Percentiles rank a stretch among this genome's conserved stretches.
Evolutionary conservation across 1,140 invertebrate genomes (phyloP).

Genomic region (Drosophila lacteicornis): DNA sequence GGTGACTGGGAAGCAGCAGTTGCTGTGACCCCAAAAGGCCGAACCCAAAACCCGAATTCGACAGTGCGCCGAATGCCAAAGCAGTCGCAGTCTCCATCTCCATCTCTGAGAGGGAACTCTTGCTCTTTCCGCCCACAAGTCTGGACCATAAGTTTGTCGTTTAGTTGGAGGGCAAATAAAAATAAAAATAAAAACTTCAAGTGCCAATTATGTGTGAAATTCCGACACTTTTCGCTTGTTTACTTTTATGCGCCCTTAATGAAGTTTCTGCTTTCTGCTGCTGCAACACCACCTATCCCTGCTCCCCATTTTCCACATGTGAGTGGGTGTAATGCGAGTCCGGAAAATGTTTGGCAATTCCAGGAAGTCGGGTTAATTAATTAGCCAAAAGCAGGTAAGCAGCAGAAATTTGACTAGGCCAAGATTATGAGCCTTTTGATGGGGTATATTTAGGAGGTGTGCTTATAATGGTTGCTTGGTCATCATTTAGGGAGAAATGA

Average conservation of each 20-base stretch:
- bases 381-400: slow-evolving; percentile 12
- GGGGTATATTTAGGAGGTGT: no score
- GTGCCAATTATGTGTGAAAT: slow-evolving; percentile 83
- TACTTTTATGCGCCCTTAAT: slow-evolving; percentile 81
- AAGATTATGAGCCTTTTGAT: not conserved
- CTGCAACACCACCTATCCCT: slow-evolving; percentile 16
- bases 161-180: slow-evolving; percentile 73
- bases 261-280: slow-evolving; percentile 68
- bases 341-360: slow-evolving; percentile 1
- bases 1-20: slow-evolving; percentile 48
- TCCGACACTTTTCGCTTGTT: slow-evolving; percentile 80
- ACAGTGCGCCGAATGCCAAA: slow-evolving; percentile 21
- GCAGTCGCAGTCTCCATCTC: slow-evolving; percentile 4
- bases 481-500: not conserved
- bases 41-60: slow-evolving; percentile 44
- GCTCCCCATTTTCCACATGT: not conserved
- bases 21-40: slow-evolving; percentile 57
- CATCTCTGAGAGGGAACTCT: not conserved
- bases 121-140: slow-evolving; percentile 34
- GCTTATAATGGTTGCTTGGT: not conserved
- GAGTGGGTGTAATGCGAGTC: slow-evolving; percentile 33
- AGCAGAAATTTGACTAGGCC: slow-evolving; percentile 38
- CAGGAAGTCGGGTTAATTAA: slow-evolving; percentile 27
- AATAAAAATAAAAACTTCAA: slow-evolving; percentile 83
- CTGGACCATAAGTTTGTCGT: slow-evolving; percentile 78